Base-by-base conservation (phyloP, 2,113 vertebrate species). In the Corythaixoides concolor region DNA sequence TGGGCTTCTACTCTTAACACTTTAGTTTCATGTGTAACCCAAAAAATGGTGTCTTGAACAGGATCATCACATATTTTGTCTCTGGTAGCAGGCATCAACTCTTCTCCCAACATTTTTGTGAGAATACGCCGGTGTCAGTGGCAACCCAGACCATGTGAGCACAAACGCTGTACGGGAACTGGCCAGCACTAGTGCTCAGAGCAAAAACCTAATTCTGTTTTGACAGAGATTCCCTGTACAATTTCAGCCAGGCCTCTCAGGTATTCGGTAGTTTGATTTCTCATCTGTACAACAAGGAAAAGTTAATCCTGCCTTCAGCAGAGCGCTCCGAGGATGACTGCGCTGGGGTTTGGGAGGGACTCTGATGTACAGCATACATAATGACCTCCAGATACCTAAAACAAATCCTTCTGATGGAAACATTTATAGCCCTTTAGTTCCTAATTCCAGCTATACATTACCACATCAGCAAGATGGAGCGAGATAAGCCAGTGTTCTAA, bases 231-330 rank as follows among this genome's bases (percentile, higher is more conserved):
- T 79, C 49, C 60, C 15, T 43, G 33, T 26, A 43, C 33, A 67
- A n/a, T 21, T 49, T 67, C 6, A 78, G 73, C 53, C 77, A 72
- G 56, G 33, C 12, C 47, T 78, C 64, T 74, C 1, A 1, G 47
- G 41, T 55, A 53, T 69, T 80, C 49, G n/a, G 30, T 19, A 73
- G 55, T 37, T 90, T 3, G 8, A 68, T 55, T 89, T 56, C 66
- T 82, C 63, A 62, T 24, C 56, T 19, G 12, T 35, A 56, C 33
- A 53, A 62, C 6, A 67, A 28, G 22, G 27, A 72, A 52, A 82
- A 89, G 33, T 6, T 52, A 85, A 94, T 45, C 53, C 43, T 88
- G 74, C 66, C 84, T 85, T 94, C 58, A 78, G 43, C 50, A 92
- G 60, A 49, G 43, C 0, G 0, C 37, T 93, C 50, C 30, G n/a